Percentiles rank a stretch among this genome's conserved stretches.
Evolutionary conservation across 2,888 invertebrate species (phyloP).

Genomic region (Nomada fucata): DNA sequence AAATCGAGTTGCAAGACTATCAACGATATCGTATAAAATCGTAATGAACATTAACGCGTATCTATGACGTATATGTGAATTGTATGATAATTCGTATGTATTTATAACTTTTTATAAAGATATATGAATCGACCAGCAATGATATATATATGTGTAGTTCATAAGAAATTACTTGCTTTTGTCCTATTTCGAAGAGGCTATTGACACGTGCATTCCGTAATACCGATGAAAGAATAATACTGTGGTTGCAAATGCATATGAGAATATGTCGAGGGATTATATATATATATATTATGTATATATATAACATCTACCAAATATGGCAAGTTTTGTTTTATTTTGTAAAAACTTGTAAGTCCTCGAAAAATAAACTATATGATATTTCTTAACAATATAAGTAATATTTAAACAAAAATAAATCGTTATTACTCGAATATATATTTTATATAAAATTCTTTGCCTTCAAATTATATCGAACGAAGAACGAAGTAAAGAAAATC

Average conservation of each 20-base stretch:
- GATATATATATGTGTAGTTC: constrained; percentile 28
- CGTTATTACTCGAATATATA: constrained; percentile 37
- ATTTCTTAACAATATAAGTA: constrained; percentile 64
- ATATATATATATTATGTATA: constrained; percentile 32
- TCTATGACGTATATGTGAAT: constrained; percentile 48
- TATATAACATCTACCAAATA: constrained; percentile 58
- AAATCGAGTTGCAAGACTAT: constrained; percentile 43
- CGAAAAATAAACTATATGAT: constrained; percentile 70
- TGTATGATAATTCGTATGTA: constrained; percentile 49
- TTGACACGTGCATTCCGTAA: constrained; percentile 51
- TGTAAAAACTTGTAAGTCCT: constrained; percentile 64
- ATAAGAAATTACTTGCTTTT: constrained; percentile 53
- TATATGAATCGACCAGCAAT: constrained; percentile 47
- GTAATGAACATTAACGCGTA: constrained; percentile 53
- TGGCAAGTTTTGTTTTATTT: constrained; percentile 66
- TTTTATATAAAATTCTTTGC: constrained; percentile 44
- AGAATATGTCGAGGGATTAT: constrained; percentile 54
- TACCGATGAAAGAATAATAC: constrained; percentile 58
- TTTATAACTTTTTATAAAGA: constrained; percentile 51
- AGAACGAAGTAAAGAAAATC: constrained; percentile 25
- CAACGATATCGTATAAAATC: constrained; percentile 59
- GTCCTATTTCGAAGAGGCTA: constrained; percentile 45
- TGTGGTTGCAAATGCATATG: constrained; percentile 56
- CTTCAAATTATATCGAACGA: constrained; percentile 18
- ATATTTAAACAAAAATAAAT: constrained; percentile 62